Conservation (phyloP, 2,113 vertebrate species). For the Sisor rabdophorus region DNA sequence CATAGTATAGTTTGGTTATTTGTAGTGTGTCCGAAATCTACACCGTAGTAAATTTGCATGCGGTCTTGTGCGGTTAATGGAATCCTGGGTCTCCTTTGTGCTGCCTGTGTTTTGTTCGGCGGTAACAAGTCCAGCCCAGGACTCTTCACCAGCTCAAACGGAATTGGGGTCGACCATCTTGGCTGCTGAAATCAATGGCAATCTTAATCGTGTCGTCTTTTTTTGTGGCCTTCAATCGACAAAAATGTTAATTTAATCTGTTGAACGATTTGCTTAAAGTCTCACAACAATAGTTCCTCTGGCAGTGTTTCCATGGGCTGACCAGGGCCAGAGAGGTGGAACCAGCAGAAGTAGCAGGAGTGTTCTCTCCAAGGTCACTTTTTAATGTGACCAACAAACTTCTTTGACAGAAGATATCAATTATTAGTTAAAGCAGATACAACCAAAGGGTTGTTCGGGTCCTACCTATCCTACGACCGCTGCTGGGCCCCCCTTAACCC, state of each 20-base stretch:
- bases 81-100: background rate
- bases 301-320: background rate
- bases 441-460: background rate
- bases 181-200: slow-evolving; percentile 16
- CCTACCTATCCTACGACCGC: no score
- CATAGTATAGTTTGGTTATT: no score
- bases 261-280: background rate
- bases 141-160: background rate
- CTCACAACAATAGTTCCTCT: background rate
- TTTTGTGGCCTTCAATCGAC: slow-evolving; percentile 1
- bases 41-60: background rate
- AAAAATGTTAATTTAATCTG: slow-evolving; percentile 30
- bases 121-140: background rate
- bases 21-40: no score
- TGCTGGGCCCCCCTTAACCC: no score
- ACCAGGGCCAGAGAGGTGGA: background rate
- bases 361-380: background rate
- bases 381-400: background rate
- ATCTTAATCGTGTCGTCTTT: slow-evolving; percentile 1
- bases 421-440: background rate
- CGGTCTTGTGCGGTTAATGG: background rate
- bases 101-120: background rate
- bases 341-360: background rate
- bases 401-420: background rate
- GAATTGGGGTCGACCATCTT: slow-evolving; percentile 1